These are phyloP conservation scores for Andrena minutula DNA, from an alignment of 2,888 invertebrate species.

Conservation along the genomic window DNA sequence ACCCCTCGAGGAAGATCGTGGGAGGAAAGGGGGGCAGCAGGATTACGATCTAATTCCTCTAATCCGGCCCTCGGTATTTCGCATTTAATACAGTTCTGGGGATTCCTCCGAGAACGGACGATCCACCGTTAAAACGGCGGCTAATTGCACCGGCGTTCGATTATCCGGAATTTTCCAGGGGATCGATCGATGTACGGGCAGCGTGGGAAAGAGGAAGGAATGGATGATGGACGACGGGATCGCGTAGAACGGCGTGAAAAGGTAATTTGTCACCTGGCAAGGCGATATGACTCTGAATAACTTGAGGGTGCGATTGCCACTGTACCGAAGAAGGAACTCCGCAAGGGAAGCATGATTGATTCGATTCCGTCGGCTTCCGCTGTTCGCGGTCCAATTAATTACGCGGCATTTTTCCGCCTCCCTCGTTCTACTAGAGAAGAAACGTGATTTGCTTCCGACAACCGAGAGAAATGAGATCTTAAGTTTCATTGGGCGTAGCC, in stretches of 20 bases:
- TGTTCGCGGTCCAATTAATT: background rate
- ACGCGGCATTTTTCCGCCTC: background rate
- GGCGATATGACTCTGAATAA: background rate
- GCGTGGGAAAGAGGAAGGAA: background rate
- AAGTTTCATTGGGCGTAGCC: background rate
- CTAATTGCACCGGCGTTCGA: background rate
- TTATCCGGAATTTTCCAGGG: background rate
- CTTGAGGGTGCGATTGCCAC: background rate
- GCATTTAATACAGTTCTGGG: background rate
- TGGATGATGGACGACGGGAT: slow-evolving; percentile 55
- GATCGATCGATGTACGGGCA: background rate
- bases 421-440: background rate
- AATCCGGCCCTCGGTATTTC: background rate
- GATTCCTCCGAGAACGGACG: background rate
- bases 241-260: slow-evolving; percentile 34
- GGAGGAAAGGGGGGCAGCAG: background rate
- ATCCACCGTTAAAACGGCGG: background rate
- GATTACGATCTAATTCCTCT: background rate
- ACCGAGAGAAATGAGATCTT: background rate
- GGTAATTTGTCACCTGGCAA: slow-evolving; percentile 51
- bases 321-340: background rate
- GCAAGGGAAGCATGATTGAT: slow-evolving; percentile 20
- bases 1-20: background rate
- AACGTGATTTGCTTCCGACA: background rate
- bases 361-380: slow-evolving; percentile 9